Evolutionary conservation across 1,140 invertebrate genomes (phyloP), one percentile per base, ranked within the genome.

Genomic region (Ceratosolen solmsi): DNA sequence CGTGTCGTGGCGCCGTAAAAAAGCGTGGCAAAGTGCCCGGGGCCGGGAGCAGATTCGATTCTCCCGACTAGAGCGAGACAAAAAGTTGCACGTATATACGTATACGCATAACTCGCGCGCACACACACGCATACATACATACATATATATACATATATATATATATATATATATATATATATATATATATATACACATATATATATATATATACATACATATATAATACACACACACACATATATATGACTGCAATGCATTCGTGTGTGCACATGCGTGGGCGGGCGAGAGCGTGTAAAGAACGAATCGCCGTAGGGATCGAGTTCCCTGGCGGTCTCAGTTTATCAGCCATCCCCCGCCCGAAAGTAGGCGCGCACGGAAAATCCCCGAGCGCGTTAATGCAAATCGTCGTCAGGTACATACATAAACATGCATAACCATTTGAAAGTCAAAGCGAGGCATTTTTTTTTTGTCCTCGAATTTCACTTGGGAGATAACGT

Each of bases 381-480:
- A 79, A 71, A 36, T 60, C 49, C 58, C 51, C 27, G 13, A 17
- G 25, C 51, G 79, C 38, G 54, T 74, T 51, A 73, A 81, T 81
- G 79, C 79, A 81, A 81, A 81, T 80, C 60, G 72, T 30, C 38
- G 22, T 9, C 41, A 58, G 11, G 58, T 15, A 33, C 79, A 68
- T 74, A 80, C 79, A 80, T 80, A 80, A 73, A 74, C 71, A 80
- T 74, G 79, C 56, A 38, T 73, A 60, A 60, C 51, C 27, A 80
- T 80, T 80, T 80, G 79, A 80, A 80, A 80, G 79, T 80, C 79
- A 80, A 80, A 80, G 79, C 71, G 54, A 9, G 27, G 56, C 70
- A 41, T 51, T 56, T 49, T n/a, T 46, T 58, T 58, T 68, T 38
- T 17, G 36, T n/a, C 20, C 33, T 5, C 17, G 63, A 38, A 68